These are phyloP conservation scores for Hiodon alosoides DNA, from an alignment of 2,113 vertebrate species.

Conservation along the genomic window DNA sequence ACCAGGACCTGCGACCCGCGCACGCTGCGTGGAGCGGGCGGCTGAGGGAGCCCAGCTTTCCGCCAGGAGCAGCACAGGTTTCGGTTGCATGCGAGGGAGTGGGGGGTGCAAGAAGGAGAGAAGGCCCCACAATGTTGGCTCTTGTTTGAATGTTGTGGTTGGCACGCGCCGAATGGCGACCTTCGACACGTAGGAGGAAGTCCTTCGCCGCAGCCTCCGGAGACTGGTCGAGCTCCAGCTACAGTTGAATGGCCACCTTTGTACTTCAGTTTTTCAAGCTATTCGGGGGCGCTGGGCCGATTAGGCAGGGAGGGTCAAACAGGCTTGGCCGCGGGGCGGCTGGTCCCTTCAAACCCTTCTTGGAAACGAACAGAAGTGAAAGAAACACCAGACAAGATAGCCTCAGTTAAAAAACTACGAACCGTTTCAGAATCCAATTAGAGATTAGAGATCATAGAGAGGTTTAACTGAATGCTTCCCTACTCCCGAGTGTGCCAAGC, in stretches of 20 bases:
- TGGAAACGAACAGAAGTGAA: background rate
- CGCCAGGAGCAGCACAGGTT: constrained; percentile 12
- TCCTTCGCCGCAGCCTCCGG: background rate
- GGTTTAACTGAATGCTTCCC: too few species aligned
- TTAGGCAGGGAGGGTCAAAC: background rate
- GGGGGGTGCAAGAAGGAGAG: constrained; percentile 41
- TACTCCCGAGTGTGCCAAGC: too few species aligned
- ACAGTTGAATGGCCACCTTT: background rate
- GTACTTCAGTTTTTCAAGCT: background rate
- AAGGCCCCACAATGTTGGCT: constrained; percentile 42
- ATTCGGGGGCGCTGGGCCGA: background rate
- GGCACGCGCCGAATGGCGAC: constrained; percentile 42
- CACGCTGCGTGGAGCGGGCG: constrained; percentile 14
- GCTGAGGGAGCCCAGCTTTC: constrained; percentile 38
- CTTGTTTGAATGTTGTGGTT: constrained; percentile 58
- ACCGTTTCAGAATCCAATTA: too few species aligned
- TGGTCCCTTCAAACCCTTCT: too few species aligned
- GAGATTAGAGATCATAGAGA: too few species aligned
- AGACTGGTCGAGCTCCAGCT: background rate
- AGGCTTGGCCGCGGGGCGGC: background rate
- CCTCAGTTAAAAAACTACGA: too few species aligned
- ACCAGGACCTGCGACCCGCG: background rate
- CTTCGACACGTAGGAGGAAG: constrained; percentile 5
- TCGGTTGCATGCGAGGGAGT: constrained; percentile 13
- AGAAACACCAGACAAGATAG: background rate